Conservation (phyloP, 2,888 invertebrate species). For the Tetragonula carbonaria region DNA sequence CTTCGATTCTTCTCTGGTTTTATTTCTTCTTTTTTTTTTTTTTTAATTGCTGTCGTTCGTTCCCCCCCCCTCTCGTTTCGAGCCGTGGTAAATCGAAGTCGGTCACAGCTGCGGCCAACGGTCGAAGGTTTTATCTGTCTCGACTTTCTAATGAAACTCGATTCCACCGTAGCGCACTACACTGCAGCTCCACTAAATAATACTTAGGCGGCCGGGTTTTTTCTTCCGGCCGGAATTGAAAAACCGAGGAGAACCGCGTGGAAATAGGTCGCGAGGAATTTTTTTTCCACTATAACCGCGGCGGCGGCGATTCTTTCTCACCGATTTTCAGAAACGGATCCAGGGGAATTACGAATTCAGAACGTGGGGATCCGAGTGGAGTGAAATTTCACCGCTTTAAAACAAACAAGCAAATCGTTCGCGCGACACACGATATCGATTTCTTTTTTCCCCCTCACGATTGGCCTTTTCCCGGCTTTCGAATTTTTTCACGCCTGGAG, state of each 20-base stretch:
- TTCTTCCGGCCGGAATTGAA: constrained; percentile 1
- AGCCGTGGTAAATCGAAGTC: constrained; percentile 38
- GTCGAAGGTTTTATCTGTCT: constrained; percentile 33
- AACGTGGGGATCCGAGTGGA: background rate
- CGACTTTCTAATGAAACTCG: constrained; percentile 43
- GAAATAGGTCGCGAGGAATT: constrained; percentile 6
- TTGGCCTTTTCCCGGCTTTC: no score
- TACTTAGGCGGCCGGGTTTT: background rate
- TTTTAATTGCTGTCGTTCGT: background rate
- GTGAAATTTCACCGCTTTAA: background rate
- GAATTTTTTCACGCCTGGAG: no score
- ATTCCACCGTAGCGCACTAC: constrained; percentile 18
- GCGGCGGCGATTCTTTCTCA: background rate
- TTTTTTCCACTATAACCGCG: background rate
- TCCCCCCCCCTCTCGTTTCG: background rate
- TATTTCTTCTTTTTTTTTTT: background rate
- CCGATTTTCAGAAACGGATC: background rate
- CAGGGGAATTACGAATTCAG: background rate
- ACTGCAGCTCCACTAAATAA: constrained; percentile 8
- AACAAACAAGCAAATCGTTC: background rate
- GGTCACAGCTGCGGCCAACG: constrained; percentile 44
- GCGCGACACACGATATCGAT: background rate
- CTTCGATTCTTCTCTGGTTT: background rate
- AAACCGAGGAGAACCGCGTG: background rate
- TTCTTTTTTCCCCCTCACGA: background rate